Percentiles rank a stretch among this genome's conserved stretches.
Evolutionary conservation across 2,113 vertebrate genomes (phyloP).

Genomic region (Dermatemys mawii): DNA sequence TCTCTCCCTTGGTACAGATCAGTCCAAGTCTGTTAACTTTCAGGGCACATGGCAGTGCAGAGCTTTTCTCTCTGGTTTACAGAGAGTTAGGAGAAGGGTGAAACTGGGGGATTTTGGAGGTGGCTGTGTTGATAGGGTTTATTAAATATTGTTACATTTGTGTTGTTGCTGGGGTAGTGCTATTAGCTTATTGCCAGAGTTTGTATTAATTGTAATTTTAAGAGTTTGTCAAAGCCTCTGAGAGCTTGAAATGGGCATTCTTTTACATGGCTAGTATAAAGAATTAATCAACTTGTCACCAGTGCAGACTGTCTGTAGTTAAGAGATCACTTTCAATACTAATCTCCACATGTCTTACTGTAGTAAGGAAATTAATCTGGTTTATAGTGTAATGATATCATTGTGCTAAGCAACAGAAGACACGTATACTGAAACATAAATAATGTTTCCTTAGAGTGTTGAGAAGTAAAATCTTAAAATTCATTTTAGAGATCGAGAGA

Average conservation of each 20-base stretch:
- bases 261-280: conserved; percentile 14
- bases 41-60: background rate
- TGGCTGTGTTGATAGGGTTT: background rate
- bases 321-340: conserved; percentile 27
- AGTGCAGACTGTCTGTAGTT: conserved; percentile 14
- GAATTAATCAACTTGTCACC: conserved; percentile 21
- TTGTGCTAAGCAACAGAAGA: background rate
- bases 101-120: background rate
- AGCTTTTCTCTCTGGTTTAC: background rate
- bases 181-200: background rate
- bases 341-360: background rate
- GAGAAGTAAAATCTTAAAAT: background rate
- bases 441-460: background rate
- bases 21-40: background rate
- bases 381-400: background rate
- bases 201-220: background rate
- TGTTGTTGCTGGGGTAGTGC: background rate
- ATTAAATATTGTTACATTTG: background rate
- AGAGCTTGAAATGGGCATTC: background rate
- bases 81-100: background rate
- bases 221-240: background rate
- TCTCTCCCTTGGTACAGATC: accelerated
- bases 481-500: background rate
- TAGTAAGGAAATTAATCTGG: background rate
- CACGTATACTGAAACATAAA: background rate